Evolutionary conservation across 2,797 vertebrate genomes (phyloP).

Genomic region (Rhinatrema bivittatum): DNA sequence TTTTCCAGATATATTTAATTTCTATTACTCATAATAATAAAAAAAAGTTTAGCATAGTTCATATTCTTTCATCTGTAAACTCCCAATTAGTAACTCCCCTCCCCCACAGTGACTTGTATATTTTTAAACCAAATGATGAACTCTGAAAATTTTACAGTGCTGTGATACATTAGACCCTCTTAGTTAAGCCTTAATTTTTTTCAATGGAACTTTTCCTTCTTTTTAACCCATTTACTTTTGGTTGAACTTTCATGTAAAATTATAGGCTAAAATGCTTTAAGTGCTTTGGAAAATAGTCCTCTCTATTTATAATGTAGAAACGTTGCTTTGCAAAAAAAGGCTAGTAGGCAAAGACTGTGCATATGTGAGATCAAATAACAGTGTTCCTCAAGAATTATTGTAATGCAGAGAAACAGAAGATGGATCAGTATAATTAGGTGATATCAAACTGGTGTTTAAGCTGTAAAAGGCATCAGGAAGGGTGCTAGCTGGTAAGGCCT

Average conservation of each 20-base stretch:
- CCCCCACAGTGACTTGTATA: background rate
- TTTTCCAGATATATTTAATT: too few species aligned
- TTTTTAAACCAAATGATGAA: conserved; percentile 7
- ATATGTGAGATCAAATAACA: background rate
- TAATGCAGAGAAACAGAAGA: conserved; percentile 11
- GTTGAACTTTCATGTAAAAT: fast-evolving
- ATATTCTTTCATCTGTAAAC: too few species aligned
- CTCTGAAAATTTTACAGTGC: background rate
- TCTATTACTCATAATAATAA: too few species aligned
- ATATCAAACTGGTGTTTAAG: conserved; percentile 17
- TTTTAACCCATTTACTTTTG: background rate
- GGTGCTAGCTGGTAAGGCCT: fast-evolving
- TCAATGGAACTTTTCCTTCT: background rate
- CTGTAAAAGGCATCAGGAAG: conserved; percentile 4
- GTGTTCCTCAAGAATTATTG: conserved; percentile 1
- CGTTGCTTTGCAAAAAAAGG: too few species aligned
- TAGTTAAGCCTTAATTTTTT: fast-evolving
- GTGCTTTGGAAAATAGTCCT: too few species aligned
- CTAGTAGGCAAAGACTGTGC: background rate
- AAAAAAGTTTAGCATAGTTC: too few species aligned
- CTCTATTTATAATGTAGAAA: too few species aligned
- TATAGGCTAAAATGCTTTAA: fast-evolving
- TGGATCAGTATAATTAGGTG: conserved; percentile 13
- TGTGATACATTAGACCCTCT: background rate
- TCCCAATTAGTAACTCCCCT: too few species aligned